Evolutionary conservation across 2,888 invertebrate genomes (phyloP).

Genomic region (Pheosia tremula): DNA sequence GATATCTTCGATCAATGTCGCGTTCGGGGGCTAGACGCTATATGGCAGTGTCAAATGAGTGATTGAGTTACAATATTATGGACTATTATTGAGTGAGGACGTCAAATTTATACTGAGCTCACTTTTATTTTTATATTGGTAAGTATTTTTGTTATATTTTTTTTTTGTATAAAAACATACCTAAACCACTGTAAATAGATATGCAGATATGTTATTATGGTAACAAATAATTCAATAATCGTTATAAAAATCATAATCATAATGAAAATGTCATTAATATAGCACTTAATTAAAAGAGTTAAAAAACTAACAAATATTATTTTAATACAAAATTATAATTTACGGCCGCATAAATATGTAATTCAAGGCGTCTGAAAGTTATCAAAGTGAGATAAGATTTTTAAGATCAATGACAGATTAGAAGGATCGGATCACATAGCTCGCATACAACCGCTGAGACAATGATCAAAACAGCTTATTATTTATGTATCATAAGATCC

Average conservation of each 20-base stretch:
- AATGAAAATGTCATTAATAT: no score
- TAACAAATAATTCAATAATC: no score
- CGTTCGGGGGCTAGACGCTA: slow-evolving; percentile 35
- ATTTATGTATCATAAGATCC: no score
- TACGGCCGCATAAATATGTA: neutral
- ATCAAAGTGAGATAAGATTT: neutral
- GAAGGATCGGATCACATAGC: neutral
- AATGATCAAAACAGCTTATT: neutral
- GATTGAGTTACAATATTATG: slow-evolving; percentile 46
- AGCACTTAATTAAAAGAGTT: no score
- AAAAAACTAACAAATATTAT: no score
- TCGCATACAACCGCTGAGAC: neutral
- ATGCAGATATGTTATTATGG: no score
- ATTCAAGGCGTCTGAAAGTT: neutral
- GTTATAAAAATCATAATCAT: no score
- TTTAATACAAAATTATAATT: neutral
- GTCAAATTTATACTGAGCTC: slow-evolving; percentile 15
- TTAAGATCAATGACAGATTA: slow-evolving; percentile 2
- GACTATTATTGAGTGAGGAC: slow-evolving; percentile 39
- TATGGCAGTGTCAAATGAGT: slow-evolving; percentile 26
- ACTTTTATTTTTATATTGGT: neutral
- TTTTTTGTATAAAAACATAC: neutral
- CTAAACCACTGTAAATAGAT: no score
- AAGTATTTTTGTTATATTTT: neutral
- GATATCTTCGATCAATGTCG: slow-evolving; percentile 24